These are phyloP conservation scores for Torymus auratus DNA, from an alignment of 2,888 invertebrate genomes.

Conservation along the genomic window DNA sequence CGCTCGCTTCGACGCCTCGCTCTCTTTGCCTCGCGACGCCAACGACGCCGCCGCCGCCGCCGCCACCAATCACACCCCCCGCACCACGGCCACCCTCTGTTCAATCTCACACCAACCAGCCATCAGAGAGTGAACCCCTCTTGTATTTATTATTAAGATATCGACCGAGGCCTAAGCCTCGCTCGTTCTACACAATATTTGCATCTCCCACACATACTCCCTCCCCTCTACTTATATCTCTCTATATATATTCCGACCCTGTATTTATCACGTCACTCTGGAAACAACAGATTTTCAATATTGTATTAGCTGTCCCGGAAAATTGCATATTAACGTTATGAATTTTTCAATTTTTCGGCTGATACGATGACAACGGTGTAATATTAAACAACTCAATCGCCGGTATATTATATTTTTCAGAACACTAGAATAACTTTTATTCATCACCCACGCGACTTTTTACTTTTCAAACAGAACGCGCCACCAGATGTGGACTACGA, in stretches of 20 bases:
- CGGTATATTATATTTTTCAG: too few species aligned
- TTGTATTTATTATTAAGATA: conserved; percentile 77
- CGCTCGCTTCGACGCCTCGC: conserved; percentile 54
- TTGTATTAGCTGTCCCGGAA: conserved; percentile 1
- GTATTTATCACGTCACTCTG: conserved; percentile 23
- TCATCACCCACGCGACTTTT: too few species aligned
- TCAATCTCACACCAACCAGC: conserved; percentile 75
- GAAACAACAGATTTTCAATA: conserved; percentile 37
- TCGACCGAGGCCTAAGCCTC: conserved; percentile 72
- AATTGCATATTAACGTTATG: neutral
- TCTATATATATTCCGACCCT: conserved; percentile 23
- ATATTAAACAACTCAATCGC: too few species aligned
- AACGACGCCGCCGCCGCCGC: conserved; percentile 26
- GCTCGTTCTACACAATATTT: conserved; percentile 66
- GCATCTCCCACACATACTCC: conserved; percentile 45
- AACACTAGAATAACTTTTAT: too few species aligned
- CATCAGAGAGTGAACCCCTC: conserved; percentile 70
- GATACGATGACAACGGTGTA: too few species aligned
- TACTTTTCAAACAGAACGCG: neutral
- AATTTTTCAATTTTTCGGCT: neutral
- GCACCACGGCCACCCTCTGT: conserved; percentile 63
- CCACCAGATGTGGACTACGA: conserved; percentile 44
- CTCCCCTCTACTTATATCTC: too few species aligned
- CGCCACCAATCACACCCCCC: conserved; percentile 56
- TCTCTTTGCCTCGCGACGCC: too few species aligned